Evolutionary conservation across 2,797 vertebrate species (phyloP).

Genomic region (Psittacula echo): DNA sequence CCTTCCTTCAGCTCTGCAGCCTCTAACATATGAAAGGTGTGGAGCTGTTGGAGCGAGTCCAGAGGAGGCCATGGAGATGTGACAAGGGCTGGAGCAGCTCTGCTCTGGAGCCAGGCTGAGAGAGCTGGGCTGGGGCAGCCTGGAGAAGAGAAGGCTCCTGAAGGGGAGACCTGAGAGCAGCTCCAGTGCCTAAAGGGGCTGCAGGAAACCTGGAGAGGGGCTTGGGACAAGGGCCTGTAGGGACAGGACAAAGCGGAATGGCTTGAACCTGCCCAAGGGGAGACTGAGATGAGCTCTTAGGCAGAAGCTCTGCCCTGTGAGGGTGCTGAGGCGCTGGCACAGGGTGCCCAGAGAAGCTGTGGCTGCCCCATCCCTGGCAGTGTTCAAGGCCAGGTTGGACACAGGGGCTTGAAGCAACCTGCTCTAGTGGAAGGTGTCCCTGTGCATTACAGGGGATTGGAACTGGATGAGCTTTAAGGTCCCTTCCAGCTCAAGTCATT

Average conservation of each 20-base stretch:
- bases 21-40: background rate
- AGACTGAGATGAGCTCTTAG: no score
- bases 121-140: background rate
- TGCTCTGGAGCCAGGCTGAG: background rate
- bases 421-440: background rate
- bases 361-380: no score
- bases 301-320: no score
- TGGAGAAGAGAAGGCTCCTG: no score
- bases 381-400: background rate
- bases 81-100: background rate
- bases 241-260: no score
- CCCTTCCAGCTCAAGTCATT: background rate
- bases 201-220: no score
- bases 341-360: no score
- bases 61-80: background rate
- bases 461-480: background rate
- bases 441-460: background rate
- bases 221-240: no score
- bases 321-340: no score
- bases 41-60: background rate
- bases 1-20: background rate
- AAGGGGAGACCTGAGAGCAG: no score
- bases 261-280: no score
- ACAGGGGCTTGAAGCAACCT: fast-evolving
- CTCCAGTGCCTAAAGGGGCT: no score